Conservation (phyloP, 2,797 vertebrate species). For the Amphiprion clarkii region DNA sequence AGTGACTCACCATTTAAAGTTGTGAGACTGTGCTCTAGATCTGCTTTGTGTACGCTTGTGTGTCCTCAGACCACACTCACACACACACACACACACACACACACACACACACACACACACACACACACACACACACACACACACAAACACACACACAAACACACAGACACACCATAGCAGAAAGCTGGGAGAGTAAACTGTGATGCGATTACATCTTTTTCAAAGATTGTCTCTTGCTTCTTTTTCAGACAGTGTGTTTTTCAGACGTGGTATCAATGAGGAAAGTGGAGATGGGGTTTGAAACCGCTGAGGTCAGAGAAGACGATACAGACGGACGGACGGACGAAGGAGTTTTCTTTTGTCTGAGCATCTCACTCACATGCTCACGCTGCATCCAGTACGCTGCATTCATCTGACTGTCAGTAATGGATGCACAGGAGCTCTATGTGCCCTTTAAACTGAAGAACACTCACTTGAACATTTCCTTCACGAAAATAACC, state of each 20-base stretch:
- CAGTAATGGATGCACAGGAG: conserved; percentile 38
- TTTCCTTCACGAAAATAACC: conserved; percentile 57
- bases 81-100: conserved; percentile 33
- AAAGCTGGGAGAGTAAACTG: conserved; percentile 81
- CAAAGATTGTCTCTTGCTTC: conserved; percentile 85
- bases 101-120: conserved; percentile 44
- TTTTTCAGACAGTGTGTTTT: conserved; percentile 76
- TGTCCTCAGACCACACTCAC: conserved; percentile 70
- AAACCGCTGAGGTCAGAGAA: conserved; percentile 50
- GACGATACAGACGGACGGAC: conserved; percentile 12
- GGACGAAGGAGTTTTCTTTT: conserved; percentile 19
- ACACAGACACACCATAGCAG: conserved; percentile 67
- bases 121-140: conserved; percentile 54
- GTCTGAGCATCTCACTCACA: conserved; percentile 34
- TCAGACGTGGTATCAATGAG: conserved; percentile 45
- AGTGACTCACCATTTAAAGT: conserved; percentile 77
- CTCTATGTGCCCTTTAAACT: conserved; percentile 54
- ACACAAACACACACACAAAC: conserved; percentile 29
- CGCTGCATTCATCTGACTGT: conserved; percentile 14
- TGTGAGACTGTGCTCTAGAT: conserved; percentile 79
- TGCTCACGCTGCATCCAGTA: conserved; percentile 43
- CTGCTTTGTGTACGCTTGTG: conserved; percentile 74
- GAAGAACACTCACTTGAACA: conserved; percentile 46
- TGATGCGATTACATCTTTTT: conserved; percentile 80
- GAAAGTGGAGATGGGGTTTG: conserved; percentile 49